Base-by-base conservation (phyloP, 2,888 invertebrate species). In the Creontiades dilutus region DNA sequence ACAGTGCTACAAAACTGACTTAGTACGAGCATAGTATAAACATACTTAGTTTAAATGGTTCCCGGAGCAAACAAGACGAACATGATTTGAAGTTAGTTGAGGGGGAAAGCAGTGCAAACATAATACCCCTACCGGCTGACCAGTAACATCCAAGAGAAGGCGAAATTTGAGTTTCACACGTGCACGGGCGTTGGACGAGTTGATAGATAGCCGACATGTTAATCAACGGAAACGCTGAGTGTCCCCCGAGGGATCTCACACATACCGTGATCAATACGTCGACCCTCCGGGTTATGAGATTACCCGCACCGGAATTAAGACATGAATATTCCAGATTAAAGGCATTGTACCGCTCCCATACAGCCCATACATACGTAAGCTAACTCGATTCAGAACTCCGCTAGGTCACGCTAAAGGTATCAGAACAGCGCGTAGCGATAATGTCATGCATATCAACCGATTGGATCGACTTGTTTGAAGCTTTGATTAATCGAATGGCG, bases 381-480 rank as follows among this genome's bases (percentile, higher is more conserved):
- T 11, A 68, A 68, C 68, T 68, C 68, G 23, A 23, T 23, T 68
- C 27, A 68, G 27, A 12, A n/a, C n/a, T 11, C 11, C 37, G 52
- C 52, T 52, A 7, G 52, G 68, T 57, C n/a, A 14, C 57, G n/a
- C 57, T 16, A 37, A 57, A 57, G 14, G 57, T 16, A 16, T 16
- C 57, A n/a, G 57, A 57, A 57, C 57, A n/a, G 52, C 2, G 52
- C 5, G 16, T 12, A 7, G 57, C 0, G 68, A 23, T 68, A 27
- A 23, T 68, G 68, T 13, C 68, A 68, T 68, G 68, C 68, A 68
- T 68, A 68, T 23, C 68, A 68, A 68, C 68, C 68, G 19, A 68
- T 68, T 68, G 19, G 19, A 68, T 68, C 19, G 19, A 27, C 27
- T 23, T 68, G 19, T 23, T 19, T 68, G 68, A 68, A 1, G 11